Conservation (phyloP, 2,888 invertebrate genomes). For the Helobdella robusta region DNA sequence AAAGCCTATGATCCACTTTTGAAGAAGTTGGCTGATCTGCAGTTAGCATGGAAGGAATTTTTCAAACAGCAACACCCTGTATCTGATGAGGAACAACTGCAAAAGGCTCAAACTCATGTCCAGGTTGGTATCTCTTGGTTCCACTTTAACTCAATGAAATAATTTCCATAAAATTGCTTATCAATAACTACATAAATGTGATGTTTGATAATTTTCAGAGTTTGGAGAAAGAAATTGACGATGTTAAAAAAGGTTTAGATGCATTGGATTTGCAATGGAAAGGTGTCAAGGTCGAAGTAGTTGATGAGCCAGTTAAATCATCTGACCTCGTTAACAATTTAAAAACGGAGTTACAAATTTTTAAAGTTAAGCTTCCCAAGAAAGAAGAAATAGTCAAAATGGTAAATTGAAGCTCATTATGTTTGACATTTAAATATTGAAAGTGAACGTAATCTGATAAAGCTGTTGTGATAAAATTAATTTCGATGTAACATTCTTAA, state of each 20-base stretch:
- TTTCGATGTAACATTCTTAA: too few relatives aligned
- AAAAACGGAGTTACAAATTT: too few relatives aligned
- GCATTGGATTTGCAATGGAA: slow-evolving; percentile 1
- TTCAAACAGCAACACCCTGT: not conserved
- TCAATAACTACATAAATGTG: too few relatives aligned
- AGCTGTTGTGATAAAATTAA: too few relatives aligned
- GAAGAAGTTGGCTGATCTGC: not conserved
- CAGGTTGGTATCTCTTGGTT: too few relatives aligned
- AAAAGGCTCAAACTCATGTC: not conserved
- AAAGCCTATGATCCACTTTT: not conserved
- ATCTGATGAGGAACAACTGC: not conserved
- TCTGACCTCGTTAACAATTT: not conserved
- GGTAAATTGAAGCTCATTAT: too few relatives aligned
- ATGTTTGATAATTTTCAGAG: not conserved
- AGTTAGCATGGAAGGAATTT: not conserved
- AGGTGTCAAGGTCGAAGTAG: not conserved
- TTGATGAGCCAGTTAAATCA: not conserved
- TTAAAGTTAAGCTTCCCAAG: slow-evolving; percentile 3
- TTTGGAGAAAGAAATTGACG: slow-evolving; percentile 10
- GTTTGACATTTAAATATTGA: too few relatives aligned
- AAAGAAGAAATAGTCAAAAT: slow-evolving; percentile 10
- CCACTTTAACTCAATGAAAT: too few relatives aligned
- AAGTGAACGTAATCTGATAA: too few relatives aligned
- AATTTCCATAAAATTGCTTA: too few relatives aligned
- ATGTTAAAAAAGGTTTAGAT: not conserved